Conservation (phyloP, 1,140 invertebrate genomes). For the Diorhabda carinulata region DNA sequence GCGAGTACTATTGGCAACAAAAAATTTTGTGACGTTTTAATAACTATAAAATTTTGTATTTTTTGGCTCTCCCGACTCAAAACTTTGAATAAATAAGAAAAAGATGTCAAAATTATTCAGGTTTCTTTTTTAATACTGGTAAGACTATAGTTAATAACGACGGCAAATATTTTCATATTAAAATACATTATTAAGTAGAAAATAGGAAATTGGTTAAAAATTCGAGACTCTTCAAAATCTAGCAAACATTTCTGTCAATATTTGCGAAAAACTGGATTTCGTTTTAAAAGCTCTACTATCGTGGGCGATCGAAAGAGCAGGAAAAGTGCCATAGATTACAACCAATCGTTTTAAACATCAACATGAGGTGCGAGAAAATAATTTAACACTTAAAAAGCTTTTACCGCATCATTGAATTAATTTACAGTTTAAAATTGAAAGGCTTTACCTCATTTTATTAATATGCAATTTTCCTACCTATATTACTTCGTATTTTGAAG, state of each 20-base stretch:
- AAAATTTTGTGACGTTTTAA: too few species aligned
- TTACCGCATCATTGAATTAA: conserved; percentile 14
- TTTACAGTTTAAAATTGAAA: conserved; percentile 14
- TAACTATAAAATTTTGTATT: too few species aligned
- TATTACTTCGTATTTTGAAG: background rate
- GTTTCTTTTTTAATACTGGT: too few species aligned
- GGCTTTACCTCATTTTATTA: conserved; percentile 7
- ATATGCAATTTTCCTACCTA: background rate
- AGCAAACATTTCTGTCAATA: conserved; percentile 12
- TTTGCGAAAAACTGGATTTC: conserved; percentile 15
- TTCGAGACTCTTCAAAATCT: background rate
- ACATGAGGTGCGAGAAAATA: conserved; percentile 15
- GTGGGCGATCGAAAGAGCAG: conserved; percentile 5
- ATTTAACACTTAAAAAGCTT: conserved; percentile 17
- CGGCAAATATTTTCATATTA: too few species aligned
- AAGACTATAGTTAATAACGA: too few species aligned
- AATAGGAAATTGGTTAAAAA: too few species aligned
- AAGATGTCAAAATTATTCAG: too few species aligned
- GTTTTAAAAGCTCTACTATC: conserved; percentile 10
- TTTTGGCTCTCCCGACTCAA: too few species aligned
- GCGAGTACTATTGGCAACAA: too few species aligned
- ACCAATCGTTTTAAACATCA: conserved; percentile 12
- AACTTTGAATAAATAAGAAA: too few species aligned
- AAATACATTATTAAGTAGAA: too few species aligned
- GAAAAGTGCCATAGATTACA: conserved; percentile 14